Conservation (phyloP, 2,888 invertebrate species). For the Branchellion lobata region DNA sequence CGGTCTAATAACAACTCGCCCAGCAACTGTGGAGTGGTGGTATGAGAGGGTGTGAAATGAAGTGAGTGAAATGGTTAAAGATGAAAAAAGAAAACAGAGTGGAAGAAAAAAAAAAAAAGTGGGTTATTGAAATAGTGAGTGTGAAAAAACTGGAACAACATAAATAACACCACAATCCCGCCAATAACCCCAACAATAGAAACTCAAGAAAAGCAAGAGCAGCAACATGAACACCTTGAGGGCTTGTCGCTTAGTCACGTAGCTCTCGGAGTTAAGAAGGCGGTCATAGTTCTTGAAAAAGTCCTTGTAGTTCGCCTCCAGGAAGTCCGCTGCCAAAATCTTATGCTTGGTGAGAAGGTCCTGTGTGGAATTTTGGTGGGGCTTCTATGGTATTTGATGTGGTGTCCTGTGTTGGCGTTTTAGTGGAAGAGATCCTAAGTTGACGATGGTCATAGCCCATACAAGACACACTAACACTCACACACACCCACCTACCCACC, state of each 20-base stretch:
- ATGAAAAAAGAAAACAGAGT: slow-evolving; percentile 1
- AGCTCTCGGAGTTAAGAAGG: slow-evolving; percentile 96
- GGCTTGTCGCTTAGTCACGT: slow-evolving; percentile 97
- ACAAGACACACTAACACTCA: too few relatives aligned
- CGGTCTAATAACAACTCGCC: slow-evolving; percentile 95
- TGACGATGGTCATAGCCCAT: too few relatives aligned
- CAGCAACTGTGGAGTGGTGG: slow-evolving; percentile 67
- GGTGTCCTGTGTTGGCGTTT: too few relatives aligned
- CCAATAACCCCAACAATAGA: too few relatives aligned
- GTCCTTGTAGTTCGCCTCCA: slow-evolving; percentile 97
- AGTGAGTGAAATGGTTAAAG: neutral
- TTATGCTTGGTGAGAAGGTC: slow-evolving; percentile 67
- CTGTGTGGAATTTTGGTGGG: slow-evolving; percentile 54
- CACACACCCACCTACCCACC: too few relatives aligned
- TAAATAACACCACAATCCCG: slow-evolving; percentile 16
- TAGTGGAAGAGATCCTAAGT: too few relatives aligned
- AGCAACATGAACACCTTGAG: slow-evolving; percentile 74
- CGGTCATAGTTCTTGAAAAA: slow-evolving; percentile 96
- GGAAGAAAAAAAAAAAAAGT: too few relatives aligned
- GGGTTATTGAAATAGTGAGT: too few relatives aligned
- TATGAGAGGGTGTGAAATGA: neutral
- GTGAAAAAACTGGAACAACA: neutral
- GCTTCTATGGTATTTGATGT: neutral
- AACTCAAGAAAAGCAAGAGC: too few relatives aligned
- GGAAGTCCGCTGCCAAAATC: slow-evolving; percentile 90